Evolutionary conservation across 2,113 vertebrate genomes (phyloP).

Genomic region (Trinectes maculatus): DNA sequence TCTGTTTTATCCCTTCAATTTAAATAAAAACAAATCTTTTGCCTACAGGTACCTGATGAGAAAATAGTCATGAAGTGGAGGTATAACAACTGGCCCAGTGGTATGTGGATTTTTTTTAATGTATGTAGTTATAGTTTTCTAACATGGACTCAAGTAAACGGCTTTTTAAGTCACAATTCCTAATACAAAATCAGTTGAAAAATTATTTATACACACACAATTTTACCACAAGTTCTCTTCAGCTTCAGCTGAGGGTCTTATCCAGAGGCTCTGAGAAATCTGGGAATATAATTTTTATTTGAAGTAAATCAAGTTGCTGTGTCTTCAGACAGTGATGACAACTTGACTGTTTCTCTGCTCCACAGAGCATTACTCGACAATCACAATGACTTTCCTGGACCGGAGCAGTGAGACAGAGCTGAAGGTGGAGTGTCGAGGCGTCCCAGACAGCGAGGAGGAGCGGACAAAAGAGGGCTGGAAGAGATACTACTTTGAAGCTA

Average conservation of each 20-base stretch:
- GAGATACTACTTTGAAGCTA: constrained; percentile 95
- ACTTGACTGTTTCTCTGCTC: no score
- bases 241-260: no score
- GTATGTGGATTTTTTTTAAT: constrained; percentile 77
- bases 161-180: no score
- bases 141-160: no score
- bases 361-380: constrained; percentile 92
- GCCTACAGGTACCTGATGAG: constrained; percentile 87
- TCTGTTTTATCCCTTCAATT: neutral
- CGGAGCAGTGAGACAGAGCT: constrained; percentile 91
- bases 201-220: no score
- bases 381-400: constrained; percentile 88
- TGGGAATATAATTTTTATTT: no score
- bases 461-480: constrained; percentile 94
- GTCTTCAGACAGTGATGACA: neutral
- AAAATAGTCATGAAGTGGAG: constrained; percentile 97
- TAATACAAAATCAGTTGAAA: no score
- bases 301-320: no score
- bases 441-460: constrained; percentile 92
- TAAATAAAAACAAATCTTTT: neutral
- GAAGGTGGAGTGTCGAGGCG: constrained; percentile 88
- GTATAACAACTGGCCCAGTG: constrained; percentile 95
- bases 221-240: no score
- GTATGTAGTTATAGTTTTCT: no score
- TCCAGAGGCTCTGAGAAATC: no score